Conservation (phyloP, 2,113 vertebrate species). For the Gobio gobio region DNA sequence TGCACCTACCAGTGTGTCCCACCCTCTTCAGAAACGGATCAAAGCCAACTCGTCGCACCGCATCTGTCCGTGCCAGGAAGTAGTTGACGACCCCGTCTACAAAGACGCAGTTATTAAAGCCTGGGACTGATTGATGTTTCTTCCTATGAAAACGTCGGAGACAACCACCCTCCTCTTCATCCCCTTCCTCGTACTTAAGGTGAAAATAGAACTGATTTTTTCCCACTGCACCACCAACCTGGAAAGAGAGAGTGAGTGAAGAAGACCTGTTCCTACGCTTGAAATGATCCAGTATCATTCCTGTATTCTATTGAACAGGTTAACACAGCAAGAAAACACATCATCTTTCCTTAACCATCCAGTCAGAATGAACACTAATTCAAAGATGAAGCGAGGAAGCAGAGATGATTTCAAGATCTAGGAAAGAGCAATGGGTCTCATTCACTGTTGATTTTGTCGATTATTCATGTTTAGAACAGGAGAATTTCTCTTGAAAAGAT, state of each 20-base stretch:
- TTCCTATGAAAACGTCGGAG: constrained; percentile 53
- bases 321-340: background rate
- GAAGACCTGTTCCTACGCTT: background rate
- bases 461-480: background rate
- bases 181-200: constrained; percentile 69
- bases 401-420: background rate
- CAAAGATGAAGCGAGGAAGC: background rate
- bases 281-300: background rate
- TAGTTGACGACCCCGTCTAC: constrained; percentile 74
- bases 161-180: constrained; percentile 67
- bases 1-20: constrained; percentile 73
- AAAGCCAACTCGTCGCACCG: constrained; percentile 72
- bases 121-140: constrained; percentile 62
- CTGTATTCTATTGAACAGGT: background rate
- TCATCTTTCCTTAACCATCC: background rate
- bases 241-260: background rate
- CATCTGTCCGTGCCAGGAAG: constrained; percentile 78
- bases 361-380: background rate
- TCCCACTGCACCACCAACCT: constrained; percentile 73
- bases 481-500: background rate
- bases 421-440: background rate
- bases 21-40: constrained; percentile 73
- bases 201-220: constrained; percentile 70
- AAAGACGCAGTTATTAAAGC: constrained; percentile 70
- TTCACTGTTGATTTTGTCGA: background rate